Evolutionary conservation across 2,113 vertebrate genomes (phyloP).

Genomic region (Dipodomys ordii): DNA sequence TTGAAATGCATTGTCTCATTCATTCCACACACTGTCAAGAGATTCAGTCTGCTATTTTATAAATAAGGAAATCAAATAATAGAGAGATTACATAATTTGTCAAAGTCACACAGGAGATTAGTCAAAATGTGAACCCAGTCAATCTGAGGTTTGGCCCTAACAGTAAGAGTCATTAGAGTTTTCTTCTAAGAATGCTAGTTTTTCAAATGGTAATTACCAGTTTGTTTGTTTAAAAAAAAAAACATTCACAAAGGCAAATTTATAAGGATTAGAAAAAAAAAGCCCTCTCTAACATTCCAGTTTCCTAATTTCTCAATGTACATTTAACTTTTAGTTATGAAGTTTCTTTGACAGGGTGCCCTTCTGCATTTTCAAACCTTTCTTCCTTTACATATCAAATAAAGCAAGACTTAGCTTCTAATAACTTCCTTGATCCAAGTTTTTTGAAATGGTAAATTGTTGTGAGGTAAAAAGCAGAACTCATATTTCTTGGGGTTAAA

Average conservation of each 20-base stretch:
- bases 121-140: neutral
- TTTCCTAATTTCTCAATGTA: slow-evolving; percentile 55
- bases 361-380: slow-evolving; percentile 55
- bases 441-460: slow-evolving; percentile 71
- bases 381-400: slow-evolving; percentile 55
- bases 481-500: slow-evolving; percentile 65
- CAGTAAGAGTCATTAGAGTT: neutral
- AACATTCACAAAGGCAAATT: slow-evolving; percentile 50
- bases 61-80: slow-evolving; percentile 29
- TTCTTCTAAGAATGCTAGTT: neutral
- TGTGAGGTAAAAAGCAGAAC: slow-evolving; percentile 65
- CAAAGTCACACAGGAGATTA: slow-evolving; percentile 19
- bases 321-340: slow-evolving; percentile 65
- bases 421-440: slow-evolving; percentile 39
- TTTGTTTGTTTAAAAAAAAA: neutral
- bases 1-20: slow-evolving; percentile 42
- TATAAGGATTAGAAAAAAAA: neutral
- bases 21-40: neutral
- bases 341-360: slow-evolving; percentile 57
- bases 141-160: neutral
- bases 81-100: neutral
- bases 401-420: slow-evolving; percentile 45
- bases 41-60: neutral
- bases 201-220: slow-evolving; percentile 8
- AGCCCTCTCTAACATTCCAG: slow-evolving; percentile 17